Conservation (phyloP, 2,888 invertebrate species). For the Drosophila leonis region DNA sequence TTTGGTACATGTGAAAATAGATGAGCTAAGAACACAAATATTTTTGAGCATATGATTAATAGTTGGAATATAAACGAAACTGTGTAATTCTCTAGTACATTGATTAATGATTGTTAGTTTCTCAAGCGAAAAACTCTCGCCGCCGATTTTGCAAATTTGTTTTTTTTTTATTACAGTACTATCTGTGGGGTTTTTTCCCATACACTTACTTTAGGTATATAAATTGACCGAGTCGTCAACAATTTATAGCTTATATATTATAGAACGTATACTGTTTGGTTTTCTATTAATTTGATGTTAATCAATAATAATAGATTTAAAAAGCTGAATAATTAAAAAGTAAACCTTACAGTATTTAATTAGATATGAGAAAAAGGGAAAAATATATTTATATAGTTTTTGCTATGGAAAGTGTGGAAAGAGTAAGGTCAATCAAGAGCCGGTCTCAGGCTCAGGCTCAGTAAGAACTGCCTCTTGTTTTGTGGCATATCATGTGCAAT, state of each 20-base stretch:
- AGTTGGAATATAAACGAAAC: not conserved
- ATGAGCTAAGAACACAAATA: not conserved
- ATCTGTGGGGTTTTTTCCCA: constrained; percentile 1
- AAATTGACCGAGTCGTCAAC: not conserved
- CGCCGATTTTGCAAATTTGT: not conserved
- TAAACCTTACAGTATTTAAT: not conserved
- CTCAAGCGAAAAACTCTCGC: constrained; percentile 4
- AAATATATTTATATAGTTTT: not conserved
- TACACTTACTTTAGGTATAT: not conserved
- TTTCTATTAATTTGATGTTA: not conserved
- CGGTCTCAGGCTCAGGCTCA: not conserved
- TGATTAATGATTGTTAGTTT: constrained; percentile 15
- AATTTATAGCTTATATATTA: not conserved
- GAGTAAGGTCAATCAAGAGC: not conserved
- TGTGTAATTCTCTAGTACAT: constrained; percentile 14
- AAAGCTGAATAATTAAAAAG: not conserved
- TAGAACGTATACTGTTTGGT: not conserved
- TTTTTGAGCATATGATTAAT: constrained; percentile 1
- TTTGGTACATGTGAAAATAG: no score
- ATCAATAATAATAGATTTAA: not conserved
- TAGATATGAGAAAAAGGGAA: not conserved
- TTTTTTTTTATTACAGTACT: not conserved
- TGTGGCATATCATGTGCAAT: not conserved
- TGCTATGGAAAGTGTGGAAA: not conserved
- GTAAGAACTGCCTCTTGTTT: not conserved